phyloP scores from a whole-genome alignment of 2,888 invertebrate species.

The Dyspetes luteomarginatus region DNA sequence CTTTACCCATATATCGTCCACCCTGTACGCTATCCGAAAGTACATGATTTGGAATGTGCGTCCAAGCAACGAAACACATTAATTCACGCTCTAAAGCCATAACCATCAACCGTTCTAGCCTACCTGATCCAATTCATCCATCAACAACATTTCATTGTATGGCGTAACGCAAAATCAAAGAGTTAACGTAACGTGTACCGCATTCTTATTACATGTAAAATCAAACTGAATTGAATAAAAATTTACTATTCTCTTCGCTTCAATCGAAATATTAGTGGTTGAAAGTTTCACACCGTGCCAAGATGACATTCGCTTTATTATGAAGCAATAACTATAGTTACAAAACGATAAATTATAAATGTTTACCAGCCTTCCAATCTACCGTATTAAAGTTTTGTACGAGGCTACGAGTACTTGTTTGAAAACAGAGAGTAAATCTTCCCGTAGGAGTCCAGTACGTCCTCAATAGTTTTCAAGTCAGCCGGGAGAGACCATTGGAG shows the following conservation, averaged over 20 bases:
- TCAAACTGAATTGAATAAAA: background rate
- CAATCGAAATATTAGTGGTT: background rate
- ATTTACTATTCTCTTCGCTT: background rate
- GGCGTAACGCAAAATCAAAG: too few species aligned
- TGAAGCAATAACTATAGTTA: conserved; percentile 40
- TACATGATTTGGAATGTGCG: conserved; percentile 10
- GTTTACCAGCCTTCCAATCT: conserved; percentile 34
- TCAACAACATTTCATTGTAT: too few species aligned
- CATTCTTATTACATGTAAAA: background rate
- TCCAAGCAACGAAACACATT: background rate
- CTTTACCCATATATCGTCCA: background rate
- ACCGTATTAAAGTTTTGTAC: conserved; percentile 19
- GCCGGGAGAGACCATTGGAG: conserved; percentile 23
- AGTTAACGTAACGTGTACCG: background rate
- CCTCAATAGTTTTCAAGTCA: conserved; percentile 27
- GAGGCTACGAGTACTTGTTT: conserved; percentile 12
- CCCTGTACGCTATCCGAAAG: conserved; percentile 3
- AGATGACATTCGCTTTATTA: conserved; percentile 1
- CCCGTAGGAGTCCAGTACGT: conserved; percentile 1
- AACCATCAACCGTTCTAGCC: conserved; percentile 5
- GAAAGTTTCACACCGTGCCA: background rate
- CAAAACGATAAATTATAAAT: conserved; percentile 35
- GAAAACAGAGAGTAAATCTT: conserved; percentile 23
- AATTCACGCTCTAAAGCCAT: conserved; percentile 18
- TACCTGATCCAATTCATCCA: background rate